These are phyloP conservation scores for Montipora efflorescens DNA, from an alignment of 64 coral and sea anemone species.

Conservation along the genomic window DNA sequence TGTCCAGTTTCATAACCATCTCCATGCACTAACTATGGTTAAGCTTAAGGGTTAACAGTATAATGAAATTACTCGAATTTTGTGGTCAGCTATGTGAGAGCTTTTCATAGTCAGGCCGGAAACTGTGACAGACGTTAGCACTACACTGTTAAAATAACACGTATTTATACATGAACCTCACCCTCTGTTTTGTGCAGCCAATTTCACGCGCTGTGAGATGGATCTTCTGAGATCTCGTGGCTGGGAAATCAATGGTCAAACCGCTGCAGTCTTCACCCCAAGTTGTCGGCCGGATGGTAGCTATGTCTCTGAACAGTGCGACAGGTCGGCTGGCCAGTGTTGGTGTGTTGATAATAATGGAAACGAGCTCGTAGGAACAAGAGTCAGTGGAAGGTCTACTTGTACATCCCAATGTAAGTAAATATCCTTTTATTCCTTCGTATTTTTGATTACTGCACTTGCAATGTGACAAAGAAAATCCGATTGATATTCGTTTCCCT, in stretches of 20 bases:
- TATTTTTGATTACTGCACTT: no score
- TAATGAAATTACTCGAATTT: no score
- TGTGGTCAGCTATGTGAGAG: no score
- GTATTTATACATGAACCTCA: neutral
- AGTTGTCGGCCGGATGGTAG: conserved; percentile 39
- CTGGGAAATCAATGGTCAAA: conserved; percentile 19
- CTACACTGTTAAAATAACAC: no score
- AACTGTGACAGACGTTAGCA: no score
- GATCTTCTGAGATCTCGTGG: conserved; percentile 28
- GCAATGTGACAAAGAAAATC: no score
- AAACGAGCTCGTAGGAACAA: conserved; percentile 35
- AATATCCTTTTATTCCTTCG: neutral
- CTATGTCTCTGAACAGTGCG: conserved; percentile 32
- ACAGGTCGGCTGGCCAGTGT: conserved; percentile 3
- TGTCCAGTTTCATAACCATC: no score
- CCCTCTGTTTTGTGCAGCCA: neutral
- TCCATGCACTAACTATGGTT: no score
- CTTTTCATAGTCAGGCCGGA: no score
- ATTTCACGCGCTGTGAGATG: conserved; percentile 25
- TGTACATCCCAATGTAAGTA: conserved; percentile 34
- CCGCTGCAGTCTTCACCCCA: conserved; percentile 9
- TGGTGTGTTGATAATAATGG: conserved; percentile 44
- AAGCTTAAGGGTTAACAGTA: no score
- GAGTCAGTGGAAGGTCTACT: conserved; percentile 9
- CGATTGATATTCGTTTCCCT: no score